Evolutionary conservation across 1,140 invertebrate species (phyloP).

Genomic region (Lepidotrigona ventralis): DNA sequence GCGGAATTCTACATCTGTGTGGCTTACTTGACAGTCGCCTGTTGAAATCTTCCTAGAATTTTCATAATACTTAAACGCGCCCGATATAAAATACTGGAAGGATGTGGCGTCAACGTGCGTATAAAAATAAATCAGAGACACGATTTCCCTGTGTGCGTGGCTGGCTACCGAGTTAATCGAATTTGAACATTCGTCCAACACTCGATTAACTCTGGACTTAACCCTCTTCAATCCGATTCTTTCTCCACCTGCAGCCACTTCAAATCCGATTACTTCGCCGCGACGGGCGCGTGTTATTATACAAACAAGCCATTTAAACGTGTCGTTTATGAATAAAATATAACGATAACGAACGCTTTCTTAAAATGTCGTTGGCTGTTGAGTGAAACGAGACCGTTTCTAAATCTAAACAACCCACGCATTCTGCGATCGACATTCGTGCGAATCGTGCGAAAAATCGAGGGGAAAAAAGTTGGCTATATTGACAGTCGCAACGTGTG

Average conservation of each 20-base stretch:
- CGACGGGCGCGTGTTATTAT: background rate
- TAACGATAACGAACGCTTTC: background rate
- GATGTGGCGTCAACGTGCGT: background rate
- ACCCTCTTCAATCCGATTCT: conserved; percentile 3
- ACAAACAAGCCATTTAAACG: background rate
- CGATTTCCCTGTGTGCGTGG: background rate
- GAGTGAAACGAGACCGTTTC: background rate
- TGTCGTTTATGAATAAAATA: background rate
- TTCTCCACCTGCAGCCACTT: background rate
- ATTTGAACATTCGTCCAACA: background rate
- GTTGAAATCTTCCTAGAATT: background rate
- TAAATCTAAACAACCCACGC: background rate
- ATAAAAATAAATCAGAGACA: background rate
- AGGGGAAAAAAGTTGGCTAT: background rate
- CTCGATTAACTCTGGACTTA: background rate
- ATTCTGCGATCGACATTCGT: too few relatives aligned
- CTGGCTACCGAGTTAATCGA: background rate
- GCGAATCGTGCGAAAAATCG: background rate
- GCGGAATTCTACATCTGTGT: too few relatives aligned
- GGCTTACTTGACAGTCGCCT: background rate
- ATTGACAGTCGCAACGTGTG: conserved; percentile 9
- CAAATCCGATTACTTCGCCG: background rate
- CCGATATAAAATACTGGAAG: background rate
- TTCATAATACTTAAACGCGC: background rate
- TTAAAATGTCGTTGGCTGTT: too few relatives aligned